phyloP scores from a whole-genome alignment of 2,113 vertebrate species.

The Caranx melampygus region DNA sequence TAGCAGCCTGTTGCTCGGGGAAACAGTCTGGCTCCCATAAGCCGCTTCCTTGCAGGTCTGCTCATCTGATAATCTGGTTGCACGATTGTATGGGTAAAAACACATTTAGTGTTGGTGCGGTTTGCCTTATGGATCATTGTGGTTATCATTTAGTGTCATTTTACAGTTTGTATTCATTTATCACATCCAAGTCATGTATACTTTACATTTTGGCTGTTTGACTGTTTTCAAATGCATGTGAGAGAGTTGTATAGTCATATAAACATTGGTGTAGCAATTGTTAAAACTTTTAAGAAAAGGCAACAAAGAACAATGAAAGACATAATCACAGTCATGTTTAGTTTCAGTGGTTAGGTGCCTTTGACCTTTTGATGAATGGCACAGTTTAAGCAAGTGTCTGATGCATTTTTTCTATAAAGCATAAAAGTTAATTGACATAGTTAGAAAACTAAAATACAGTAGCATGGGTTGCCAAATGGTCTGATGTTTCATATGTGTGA shows the following conservation, averaged over 20 bases:
- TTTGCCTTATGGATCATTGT: not conserved
- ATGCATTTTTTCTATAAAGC: no score
- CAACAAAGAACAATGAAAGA: no score
- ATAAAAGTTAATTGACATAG: not conserved
- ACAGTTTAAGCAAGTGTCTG: not conserved
- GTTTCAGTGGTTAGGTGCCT: no score
- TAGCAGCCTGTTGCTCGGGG: conserved; percentile 78
- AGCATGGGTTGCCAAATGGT: not conserved
- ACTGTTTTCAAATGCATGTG: not conserved
- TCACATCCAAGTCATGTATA: not conserved
- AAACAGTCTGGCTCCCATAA: conserved; percentile 72
- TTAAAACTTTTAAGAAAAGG: not conserved
- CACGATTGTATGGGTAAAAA: conserved; percentile 40
- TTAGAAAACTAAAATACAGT: not conserved
- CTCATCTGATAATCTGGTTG: conserved; percentile 65
- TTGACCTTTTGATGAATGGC: not conserved
- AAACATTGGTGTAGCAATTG: not conserved
- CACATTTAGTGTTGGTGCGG: conserved; percentile 1
- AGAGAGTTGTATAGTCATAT: not conserved
- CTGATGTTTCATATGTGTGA: not conserved
- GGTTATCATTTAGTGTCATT: not conserved
- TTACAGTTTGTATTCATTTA: not conserved
- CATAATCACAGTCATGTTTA: no score
- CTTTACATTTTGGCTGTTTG: not conserved
- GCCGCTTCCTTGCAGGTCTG: conserved; percentile 57